Conservation (phyloP, 2,113 vertebrate species). For the Beaufortia kweichowensis region DNA sequence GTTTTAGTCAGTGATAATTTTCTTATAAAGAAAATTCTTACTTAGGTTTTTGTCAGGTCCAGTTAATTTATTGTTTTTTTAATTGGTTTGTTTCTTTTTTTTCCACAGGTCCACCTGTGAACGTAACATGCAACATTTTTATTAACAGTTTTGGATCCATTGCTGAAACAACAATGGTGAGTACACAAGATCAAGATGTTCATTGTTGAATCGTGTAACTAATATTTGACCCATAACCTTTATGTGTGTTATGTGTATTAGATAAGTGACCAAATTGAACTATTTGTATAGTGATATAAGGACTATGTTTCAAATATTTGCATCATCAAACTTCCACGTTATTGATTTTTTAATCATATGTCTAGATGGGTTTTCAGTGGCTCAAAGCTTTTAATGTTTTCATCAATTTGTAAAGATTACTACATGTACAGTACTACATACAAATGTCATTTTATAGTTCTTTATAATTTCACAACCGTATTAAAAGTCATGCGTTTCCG, state of each 20-base stretch:
- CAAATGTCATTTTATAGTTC: no score
- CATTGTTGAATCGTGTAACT: no score
- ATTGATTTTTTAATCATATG: not conserved
- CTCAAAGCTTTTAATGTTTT: not conserved
- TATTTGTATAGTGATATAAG: not conserved
- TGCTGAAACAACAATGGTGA: conserved; percentile 98
- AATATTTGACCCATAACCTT: no score
- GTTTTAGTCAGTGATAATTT: not conserved
- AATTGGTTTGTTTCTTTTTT: conserved; percentile 45
- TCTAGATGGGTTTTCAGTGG: not conserved
- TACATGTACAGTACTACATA: no score
- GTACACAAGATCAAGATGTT: conserved; percentile 55
- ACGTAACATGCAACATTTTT: conserved; percentile 99
- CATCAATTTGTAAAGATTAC: not conserved
- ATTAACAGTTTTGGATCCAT: conserved; percentile 99
- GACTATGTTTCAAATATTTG: not conserved
- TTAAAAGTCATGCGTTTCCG: no score
- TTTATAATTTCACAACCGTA: no score
- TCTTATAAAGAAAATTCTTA: not conserved
- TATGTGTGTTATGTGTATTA: not conserved
- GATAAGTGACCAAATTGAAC: not conserved
- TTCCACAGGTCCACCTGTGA: conserved; percentile 89
- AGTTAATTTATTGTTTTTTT: conserved; percentile 46
- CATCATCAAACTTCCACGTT: not conserved
- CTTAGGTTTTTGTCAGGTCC: conserved; percentile 20